Evolutionary conservation across 2,113 vertebrate genomes (phyloP), one percentile per base, ranked within the genome.

Genomic region (Vulpes lagopus): DNA sequence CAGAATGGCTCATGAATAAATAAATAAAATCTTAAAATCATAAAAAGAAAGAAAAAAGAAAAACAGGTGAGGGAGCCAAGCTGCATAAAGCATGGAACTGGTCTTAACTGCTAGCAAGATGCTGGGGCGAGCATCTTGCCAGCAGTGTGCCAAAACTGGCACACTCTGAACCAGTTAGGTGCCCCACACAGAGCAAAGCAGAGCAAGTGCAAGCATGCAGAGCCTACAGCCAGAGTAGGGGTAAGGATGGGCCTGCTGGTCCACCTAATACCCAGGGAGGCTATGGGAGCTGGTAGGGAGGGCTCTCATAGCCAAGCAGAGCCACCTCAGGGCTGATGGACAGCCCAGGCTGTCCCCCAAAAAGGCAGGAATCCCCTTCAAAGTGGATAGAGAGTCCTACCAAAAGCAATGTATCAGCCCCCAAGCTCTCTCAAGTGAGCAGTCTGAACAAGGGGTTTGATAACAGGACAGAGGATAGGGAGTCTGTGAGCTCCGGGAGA

Each of bases 211-310:
- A 32, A 65, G 8, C 0, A 4, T 2, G 3, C 8, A 53, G 32
- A 43, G n/a, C 1, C 19, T 65, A 6, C 11, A 38, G 49, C 35
- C 32, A 78, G 27, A 35, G 9, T 0, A 22, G 67, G 27, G 19
- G 19, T 4, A 6, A 15, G 30, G 5, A 53, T 12, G 32, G 84
- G 80, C 27, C 62, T 60, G 11, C 57, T 49, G 82, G 57, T n/a
- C 11, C 2, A 57, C 30, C 35, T n/a, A 7, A 2, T 10, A 4
- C 20, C 51, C 0, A 0, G 20, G 60, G 57, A 19, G 8, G 22
- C 16, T 38, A 38, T 5, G 32, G 22, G 20, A 79, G 62, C 51
- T 23, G 43, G 23, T 27, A 27, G 67, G 25, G 55, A 67, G 10
- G 12, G 19, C 32, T 17, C 74, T 79, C 35, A 19, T 8, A 51